Evolutionary conservation across 2,113 vertebrate species (phyloP).

Genomic region (Zosterops hypoxanthus): DNA sequence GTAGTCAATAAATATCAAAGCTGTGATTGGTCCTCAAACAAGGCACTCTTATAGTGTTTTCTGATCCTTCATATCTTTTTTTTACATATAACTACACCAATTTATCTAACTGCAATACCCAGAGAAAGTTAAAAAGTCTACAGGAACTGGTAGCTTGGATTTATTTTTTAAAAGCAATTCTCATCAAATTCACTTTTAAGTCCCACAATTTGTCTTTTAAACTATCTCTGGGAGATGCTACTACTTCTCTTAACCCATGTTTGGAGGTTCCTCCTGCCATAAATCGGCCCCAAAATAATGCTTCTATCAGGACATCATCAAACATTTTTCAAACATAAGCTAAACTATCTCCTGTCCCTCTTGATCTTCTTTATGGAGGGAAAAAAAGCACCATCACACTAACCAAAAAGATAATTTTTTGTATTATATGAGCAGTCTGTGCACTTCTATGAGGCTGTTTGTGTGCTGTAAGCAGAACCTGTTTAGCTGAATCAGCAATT

Average conservation of each 20-base stretch:
- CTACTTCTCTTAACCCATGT: background rate
- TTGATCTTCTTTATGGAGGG: background rate
- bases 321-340: background rate
- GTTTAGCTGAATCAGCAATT: conserved; percentile 27
- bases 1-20: background rate
- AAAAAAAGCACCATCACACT: background rate
- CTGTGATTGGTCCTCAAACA: background rate
- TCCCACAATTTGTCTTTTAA: background rate
- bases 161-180: background rate
- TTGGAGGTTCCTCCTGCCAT: background rate
- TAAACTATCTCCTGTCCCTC: background rate
- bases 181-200: background rate
- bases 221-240: background rate
- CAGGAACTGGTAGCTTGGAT: background rate
- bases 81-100: background rate
- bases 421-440: background rate
- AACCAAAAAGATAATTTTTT: background rate
- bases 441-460: background rate
- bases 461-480: background rate
- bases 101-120: background rate
- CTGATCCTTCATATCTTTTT: background rate
- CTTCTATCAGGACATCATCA: background rate
- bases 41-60: background rate
- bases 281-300: background rate
- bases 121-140: background rate